Evolutionary conservation across 2,888 invertebrate genomes (phyloP), one percentile per base, ranked within the genome.

Genomic region (Plagiodera versicolora): DNA sequence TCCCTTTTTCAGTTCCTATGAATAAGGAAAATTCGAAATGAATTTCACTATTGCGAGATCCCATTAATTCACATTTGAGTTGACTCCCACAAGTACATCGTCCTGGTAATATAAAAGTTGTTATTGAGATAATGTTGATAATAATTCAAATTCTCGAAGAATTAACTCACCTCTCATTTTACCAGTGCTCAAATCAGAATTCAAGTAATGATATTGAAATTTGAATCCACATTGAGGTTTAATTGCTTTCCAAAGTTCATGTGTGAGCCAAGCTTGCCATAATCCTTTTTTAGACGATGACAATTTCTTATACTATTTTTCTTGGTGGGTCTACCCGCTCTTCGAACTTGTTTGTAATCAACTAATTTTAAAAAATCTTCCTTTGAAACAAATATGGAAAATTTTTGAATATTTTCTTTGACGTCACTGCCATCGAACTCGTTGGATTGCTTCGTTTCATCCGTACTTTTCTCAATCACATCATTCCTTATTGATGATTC

Each of bases 161-260:
- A 9, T 47, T 6, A 19, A 48, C 48, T 48, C 9, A 48, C 48
- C 48, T 48, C 24, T 48, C n/a, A 48, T n/a, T 48, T 48, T 48
- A n/a, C 48, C 48, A 20, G 48, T 19, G n/a, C 28, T 20, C n/a
- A 48, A 48, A 48, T 48, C 28, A n/a, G 20, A n/a, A 48, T 48
- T 48, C 48, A 24, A 24, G 28, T 48, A 48, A 16, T 48, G 48
- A 48, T 48, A 48, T 28, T 48, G 11, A 24, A 48, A 48, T 14
- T 24, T 11, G 28, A 48, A 48, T 24, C 48, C 48, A 48, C 50
- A 50, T 14, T 50, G 50, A 8, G 32, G 32, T 18, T 50, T 50
- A 8, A 50, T 32, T 16, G 50, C 14, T 50, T 50, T 50, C 50
- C 30, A 50, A 28, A 50, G 32, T 50, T 50, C 30, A 17, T 50